These are phyloP conservation scores for Monopis laevigella DNA, from an alignment of 2,888 invertebrate species.

Conservation along the genomic window DNA sequence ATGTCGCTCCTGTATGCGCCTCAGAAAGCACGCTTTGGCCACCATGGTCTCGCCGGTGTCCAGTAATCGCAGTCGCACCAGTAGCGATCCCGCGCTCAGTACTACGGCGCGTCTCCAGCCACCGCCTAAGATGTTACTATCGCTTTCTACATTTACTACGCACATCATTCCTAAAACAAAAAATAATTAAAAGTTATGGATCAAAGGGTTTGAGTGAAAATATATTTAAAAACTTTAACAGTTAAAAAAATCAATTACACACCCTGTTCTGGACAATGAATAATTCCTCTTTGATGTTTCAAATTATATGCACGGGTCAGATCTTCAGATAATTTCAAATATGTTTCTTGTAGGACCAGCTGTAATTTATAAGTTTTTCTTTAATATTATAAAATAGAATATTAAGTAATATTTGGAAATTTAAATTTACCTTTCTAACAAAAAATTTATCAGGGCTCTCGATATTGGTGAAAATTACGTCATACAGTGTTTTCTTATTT, in stretches of 20 bases:
- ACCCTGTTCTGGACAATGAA: constrained; percentile 61
- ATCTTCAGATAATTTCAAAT: constrained; percentile 47
- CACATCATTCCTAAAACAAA: constrained; percentile 36
- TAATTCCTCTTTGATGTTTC: constrained; percentile 28
- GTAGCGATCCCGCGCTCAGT: constrained; percentile 37
- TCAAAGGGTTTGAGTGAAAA: background rate
- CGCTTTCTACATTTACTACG: constrained; percentile 32
- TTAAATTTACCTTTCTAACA: constrained; percentile 67
- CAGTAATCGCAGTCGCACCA: constrained; percentile 67
- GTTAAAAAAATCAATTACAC: constrained; percentile 23
- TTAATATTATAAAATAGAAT: too few relatives aligned
- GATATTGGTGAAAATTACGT: constrained; percentile 67
- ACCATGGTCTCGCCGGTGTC: constrained; percentile 68
- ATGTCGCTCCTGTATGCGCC: constrained; percentile 54
- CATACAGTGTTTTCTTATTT: constrained; percentile 40
- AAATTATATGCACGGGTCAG: constrained; percentile 49
- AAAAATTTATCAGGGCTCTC: constrained; percentile 73
- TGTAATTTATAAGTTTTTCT: too few relatives aligned
- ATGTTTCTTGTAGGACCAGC: constrained; percentile 35
- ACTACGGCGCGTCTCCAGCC: constrained; percentile 72
- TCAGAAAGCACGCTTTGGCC: constrained; percentile 57
- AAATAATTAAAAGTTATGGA: background rate
- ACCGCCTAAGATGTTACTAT: constrained; percentile 14
- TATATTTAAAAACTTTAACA: background rate
- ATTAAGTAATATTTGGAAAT: background rate